Conservation (phyloP, 2,113 vertebrate genomes). For the Hemibagrus wyckioides region DNA sequence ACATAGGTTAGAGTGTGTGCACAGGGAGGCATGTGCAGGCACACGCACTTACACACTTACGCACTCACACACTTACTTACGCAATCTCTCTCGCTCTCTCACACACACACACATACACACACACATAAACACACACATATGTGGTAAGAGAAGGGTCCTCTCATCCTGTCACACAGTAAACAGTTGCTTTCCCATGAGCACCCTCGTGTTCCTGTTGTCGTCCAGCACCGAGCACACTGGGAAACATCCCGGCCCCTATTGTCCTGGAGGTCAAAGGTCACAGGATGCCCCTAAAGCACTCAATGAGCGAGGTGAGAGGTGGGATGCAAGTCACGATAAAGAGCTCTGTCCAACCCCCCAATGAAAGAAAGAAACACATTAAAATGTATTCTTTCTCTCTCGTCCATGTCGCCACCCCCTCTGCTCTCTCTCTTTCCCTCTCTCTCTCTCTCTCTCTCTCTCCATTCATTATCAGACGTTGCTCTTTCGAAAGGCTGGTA, state of each 20-base stretch:
- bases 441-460: conserved; percentile 31
- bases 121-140: conserved; percentile 50
- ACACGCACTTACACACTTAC: background rate
- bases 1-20: background rate
- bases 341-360: conserved; percentile 52
- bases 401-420: conserved; percentile 37
- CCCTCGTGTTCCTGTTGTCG: conserved; percentile 82
- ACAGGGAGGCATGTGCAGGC: conserved; percentile 4
- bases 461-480: conserved; percentile 56
- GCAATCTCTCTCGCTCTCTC: background rate
- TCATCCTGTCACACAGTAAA: conserved; percentile 81
- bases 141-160: conserved; percentile 56
- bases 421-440: conserved; percentile 8
- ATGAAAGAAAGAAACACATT: conserved; percentile 63
- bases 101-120: background rate
- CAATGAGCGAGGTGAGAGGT: conserved; percentile 78
- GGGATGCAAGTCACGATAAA: conserved; percentile 74
- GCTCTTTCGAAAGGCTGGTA: conserved; percentile 63
- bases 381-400: conserved; percentile 63
- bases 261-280: conserved; percentile 75
- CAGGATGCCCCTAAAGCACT: conserved; percentile 78
- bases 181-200: conserved; percentile 83
- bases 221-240: conserved; percentile 76
- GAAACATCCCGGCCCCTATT: conserved; percentile 80
- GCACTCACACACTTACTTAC: background rate